Evolutionary conservation across 1,140 invertebrate species (phyloP).

Genomic region (Drosophila lini): DNA sequence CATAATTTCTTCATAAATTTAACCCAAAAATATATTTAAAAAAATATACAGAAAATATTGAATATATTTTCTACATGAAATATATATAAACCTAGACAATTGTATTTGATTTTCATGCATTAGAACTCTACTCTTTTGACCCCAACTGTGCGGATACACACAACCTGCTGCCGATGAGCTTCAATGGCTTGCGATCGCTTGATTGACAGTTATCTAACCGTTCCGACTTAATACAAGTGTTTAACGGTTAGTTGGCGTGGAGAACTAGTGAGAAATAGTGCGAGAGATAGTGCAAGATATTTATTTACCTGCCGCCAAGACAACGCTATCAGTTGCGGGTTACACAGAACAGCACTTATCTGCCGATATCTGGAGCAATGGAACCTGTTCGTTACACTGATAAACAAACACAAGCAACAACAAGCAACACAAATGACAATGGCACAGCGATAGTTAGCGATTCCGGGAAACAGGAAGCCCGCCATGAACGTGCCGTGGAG

Average conservation of each 20-base stretch:
- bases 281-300: conserved; percentile 7
- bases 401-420: conserved; percentile 8
- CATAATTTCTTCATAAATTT: too few relatives aligned
- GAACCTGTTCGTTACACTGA: conserved; percentile 37
- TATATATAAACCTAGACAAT: neutral
- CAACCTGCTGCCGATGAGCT: conserved; percentile 49
- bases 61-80: too few relatives aligned
- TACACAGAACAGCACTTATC: conserved; percentile 29
- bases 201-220: conserved; percentile 59
- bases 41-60: too few relatives aligned
- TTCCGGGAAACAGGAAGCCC: conserved; percentile 41
- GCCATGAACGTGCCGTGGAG: conserved; percentile 12
- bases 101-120: too few relatives aligned
- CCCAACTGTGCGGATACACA: conserved; percentile 11
- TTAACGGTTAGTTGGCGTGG: conserved; percentile 36
- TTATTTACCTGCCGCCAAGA: conserved; percentile 18
- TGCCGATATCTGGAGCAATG: conserved; percentile 40
- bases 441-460: neutral
- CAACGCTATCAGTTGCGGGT: conserved; percentile 19
- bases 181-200: conserved; percentile 44
- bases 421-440: conserved; percentile 15
- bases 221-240: conserved; percentile 49
- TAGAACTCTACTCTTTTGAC: neutral
- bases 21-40: too few relatives aligned
- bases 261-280: conserved; percentile 26